A percentile compares a stretch with the other conserved stretches of the same genome.
phyloP scores from a whole-genome alignment of 2,888 invertebrate species.

The Trachelus iudaicus region DNA sequence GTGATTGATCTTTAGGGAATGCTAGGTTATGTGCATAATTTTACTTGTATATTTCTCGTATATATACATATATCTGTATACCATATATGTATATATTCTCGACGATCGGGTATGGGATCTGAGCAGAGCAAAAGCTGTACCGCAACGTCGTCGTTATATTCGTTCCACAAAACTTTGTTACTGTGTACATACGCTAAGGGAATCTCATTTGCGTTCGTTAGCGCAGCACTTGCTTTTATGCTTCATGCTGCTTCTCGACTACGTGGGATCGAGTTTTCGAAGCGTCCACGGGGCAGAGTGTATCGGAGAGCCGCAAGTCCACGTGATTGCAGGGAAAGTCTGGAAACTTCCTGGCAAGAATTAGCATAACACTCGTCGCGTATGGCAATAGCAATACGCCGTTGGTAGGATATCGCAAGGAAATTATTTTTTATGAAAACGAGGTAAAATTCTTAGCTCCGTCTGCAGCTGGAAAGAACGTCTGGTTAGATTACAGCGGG shows the following conservation, averaged over 20 bases:
- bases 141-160: background rate
- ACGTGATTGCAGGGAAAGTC: background rate
- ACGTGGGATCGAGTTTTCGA: background rate
- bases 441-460: background rate
- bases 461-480: background rate
- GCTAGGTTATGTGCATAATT: background rate
- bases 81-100: too few species aligned
- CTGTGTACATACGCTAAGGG: background rate
- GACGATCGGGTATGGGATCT: background rate
- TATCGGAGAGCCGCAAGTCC: background rate
- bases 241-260: background rate
- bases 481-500: background rate
- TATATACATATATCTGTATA: background rate
- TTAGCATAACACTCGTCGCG: background rate
- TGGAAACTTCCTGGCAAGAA: background rate
- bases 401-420: background rate
- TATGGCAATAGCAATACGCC: background rate
- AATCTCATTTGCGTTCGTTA: conserved; percentile 6
- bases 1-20: background rate
- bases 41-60: background rate
- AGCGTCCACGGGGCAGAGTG: background rate
- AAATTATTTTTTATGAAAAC: background rate
- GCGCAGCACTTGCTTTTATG: background rate
- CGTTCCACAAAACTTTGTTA: background rate
- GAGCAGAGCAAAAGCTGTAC: background rate